These are phyloP conservation scores for Chaetodon trifascialis DNA, from an alignment of 2,113 vertebrate species.

Conservation along the genomic window DNA sequence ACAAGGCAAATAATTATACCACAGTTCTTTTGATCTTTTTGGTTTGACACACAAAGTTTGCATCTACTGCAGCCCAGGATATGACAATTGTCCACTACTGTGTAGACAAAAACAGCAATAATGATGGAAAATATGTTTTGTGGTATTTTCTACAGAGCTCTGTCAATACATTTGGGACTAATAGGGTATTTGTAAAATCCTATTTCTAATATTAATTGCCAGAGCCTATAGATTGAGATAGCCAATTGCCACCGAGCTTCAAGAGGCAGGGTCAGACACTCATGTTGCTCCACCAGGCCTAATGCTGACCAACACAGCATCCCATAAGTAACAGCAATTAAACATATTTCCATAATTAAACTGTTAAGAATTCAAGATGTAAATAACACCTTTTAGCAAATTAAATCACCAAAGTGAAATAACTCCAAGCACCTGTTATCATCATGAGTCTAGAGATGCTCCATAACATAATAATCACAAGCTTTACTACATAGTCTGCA, in stretches of 20 bases:
- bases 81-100: not conserved
- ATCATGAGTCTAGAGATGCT: too few species aligned
- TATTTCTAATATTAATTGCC: too few species aligned
- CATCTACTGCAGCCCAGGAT: not conserved
- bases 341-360: too few species aligned
- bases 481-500: too few species aligned
- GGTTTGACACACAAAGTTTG: not conserved
- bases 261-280: not conserved
- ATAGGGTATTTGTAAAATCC: not conserved
- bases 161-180: constrained; percentile 1
- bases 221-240: too few species aligned
- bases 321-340: not conserved
- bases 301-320: not conserved
- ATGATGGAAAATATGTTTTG: not conserved
- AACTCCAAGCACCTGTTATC: too few species aligned
- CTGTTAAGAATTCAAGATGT: too few species aligned
- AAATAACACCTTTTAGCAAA: too few species aligned
- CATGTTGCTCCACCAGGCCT: not conserved
- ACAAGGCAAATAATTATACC: constrained; percentile 1
- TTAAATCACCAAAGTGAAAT: too few species aligned
- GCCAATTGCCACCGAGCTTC: not conserved
- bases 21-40: constrained; percentile 3
- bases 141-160: constrained; percentile 1
- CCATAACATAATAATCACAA: too few species aligned
- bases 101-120: not conserved